Base-by-base conservation (phyloP, 2,888 invertebrate species). In the Coremacera marginata region DNA sequence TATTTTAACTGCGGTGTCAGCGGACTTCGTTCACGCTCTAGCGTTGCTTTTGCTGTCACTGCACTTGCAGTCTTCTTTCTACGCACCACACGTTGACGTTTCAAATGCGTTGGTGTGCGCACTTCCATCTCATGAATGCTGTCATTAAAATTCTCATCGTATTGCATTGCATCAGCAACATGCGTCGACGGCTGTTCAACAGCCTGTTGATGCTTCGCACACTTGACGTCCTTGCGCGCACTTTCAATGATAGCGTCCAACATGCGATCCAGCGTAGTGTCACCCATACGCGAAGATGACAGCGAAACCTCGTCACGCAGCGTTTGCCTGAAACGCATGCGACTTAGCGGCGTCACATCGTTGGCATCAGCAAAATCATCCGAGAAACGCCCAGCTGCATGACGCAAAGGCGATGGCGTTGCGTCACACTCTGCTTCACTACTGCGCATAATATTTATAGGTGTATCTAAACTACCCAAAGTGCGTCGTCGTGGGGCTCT, bases 61-160 rank as follows among this genome's bases (percentile, higher is more conserved):
- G 62, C 22, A 34, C 62, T 9, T 5, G n/a, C n/a, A 65, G 65
- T 79, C 87, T n/a, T 87, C 81, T 87, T 87, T 44, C 89, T 83
- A 11, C 89, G 82, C 63, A 89, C 88, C 19, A 88, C 89, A 25
- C 86, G 85, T 79, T 89, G 89, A 1, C 89, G 82, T 78, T 86
- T 88, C 51, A 89, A 81, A 78, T 88, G 88, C 3, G 87, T 88
- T 3, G 89, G 89, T 0, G 89, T 89, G 25, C 87, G 86, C 34
- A 89, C 88, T 81, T 89, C 89, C 89, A 89, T 89, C 79, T 89
- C 89, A 72, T 89, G 89, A 44, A 89, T 84, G 77, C 89, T 88
- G 9, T 83, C 82, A 1, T 80, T 82, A 22, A n/a, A 73, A 9
- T 77, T 80, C 9, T 14, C 37, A n/a, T 55, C 70, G 34, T 37